These are phyloP conservation scores for Chelon auratus DNA, from an alignment of 2,797 vertebrate genomes.

Conservation along the genomic window DNA sequence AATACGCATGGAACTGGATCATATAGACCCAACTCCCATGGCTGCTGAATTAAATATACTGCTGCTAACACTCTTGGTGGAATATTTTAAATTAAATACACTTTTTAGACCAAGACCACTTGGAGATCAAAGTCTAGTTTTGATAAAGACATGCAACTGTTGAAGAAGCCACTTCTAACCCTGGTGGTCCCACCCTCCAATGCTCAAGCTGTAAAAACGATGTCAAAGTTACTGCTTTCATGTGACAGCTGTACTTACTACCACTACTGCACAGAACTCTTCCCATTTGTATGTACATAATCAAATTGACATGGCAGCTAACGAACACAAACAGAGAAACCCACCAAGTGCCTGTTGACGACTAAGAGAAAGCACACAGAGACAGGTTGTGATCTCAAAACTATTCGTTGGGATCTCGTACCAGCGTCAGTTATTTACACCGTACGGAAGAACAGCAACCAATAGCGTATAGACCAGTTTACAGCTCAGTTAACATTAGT, in stretches of 20 bases:
- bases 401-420: neutral
- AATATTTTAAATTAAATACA: constrained; percentile 6
- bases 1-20: neutral
- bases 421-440: constrained; percentile 13
- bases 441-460: neutral
- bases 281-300: neutral
- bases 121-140: constrained; percentile 54
- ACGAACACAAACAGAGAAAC: constrained; percentile 22
- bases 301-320: constrained; percentile 19
- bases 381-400: constrained; percentile 9
- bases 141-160: constrained; percentile 31
- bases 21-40: neutral
- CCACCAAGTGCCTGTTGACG: neutral
- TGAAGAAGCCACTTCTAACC: constrained; percentile 31
- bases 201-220: constrained; percentile 37
- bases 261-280: constrained; percentile 5
- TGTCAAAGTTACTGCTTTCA: constrained; percentile 40
- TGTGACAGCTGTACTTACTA: constrained; percentile 27
- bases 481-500: constrained; percentile 29
- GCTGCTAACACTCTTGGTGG: neutral
- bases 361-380: neutral
- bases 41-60: neutral
- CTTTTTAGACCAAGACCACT: constrained; percentile 36
- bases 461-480: constrained; percentile 9
- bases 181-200: constrained; percentile 51